Base-by-base conservation (phyloP, 1,140 invertebrate species). In the Caenorhabditis briggsae region DNA sequence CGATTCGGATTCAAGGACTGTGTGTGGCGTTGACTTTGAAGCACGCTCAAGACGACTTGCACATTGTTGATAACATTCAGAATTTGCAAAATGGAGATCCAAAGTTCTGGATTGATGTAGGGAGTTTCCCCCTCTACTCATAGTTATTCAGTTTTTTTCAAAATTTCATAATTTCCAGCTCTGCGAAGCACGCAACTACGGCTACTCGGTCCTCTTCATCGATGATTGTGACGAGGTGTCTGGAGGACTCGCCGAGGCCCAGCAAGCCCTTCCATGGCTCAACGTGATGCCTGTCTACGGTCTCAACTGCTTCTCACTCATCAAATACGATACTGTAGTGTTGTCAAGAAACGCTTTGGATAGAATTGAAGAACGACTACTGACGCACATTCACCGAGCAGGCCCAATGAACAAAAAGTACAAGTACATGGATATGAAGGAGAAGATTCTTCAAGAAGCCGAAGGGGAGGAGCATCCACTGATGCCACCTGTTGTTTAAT, bases 201-300 rank as follows among this genome's bases (percentile, higher is more conserved):
- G 97, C 55, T 95, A 96, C 53, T 97, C 97, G n/a, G 96, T 97
- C 46, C 93, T 99, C 0, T 95, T 99, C 93, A 94, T 98, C 70
- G 96, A 99, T 93, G 95, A 95, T 95, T 96, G 94, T 94, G 95
- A 87, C 23, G 74, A 84, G 41, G 23, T 82, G 6, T 82, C 18
- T 16, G 48, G 48, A 48, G 56, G 48, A 5, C 61, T 84, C 3
- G 48, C 83, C 5, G 48, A 61, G 23, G 48, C 64, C 50, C 61
- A 84, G 46, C 23, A 74, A 64, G 46, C 92, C 8, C 94, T 97
- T 43, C 94, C 94, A 84, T 95, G 96, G 91, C 95, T 97, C 6
- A 98, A 97, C 93, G 93, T 98, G n/a, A 97, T 98, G 96, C 97
- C 97, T 46, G 95, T 95, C 58, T 98, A 97, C 94, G 96, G 94